Evolutionary conservation across 2,888 invertebrate species (phyloP), one percentile per base, ranked within the genome.

Genomic region (Baronia brevicornis): DNA sequence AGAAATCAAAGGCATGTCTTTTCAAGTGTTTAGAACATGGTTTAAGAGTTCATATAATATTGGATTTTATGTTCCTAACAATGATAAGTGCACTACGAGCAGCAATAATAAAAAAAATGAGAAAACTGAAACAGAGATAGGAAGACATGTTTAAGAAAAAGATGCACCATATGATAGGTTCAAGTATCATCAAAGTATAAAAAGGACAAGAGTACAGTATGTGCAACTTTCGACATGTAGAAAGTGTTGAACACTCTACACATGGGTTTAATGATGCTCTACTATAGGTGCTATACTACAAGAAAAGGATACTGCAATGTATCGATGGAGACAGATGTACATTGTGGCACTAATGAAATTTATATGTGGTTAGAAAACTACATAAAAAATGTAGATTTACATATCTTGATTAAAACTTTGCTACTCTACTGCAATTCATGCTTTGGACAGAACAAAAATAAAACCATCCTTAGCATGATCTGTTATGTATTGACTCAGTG

Each of bases 351-450:
- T n/a, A 36, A 40, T 37, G 50, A 51, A 39, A 41, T 52, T 30
- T 48, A 44, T 4, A 39, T 41, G 13, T 45, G 46, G 31, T 21
- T 54, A 29, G 36, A 41, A 11, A 42, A 44, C 22, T 52, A 44
- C 23, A 11, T 54, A 10, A 32, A 46, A 42, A 25, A 22, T 6
- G 20, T 18, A 1, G 18, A 19, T 19, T n/a, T 3, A 19, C 12
- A 10, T 4, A n/a, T 11, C 3, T 10, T 7, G 6, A 11, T 2
- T 2, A 19, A 26, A 20, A 5, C 17, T 30, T 5, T 30, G 6
- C 4, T 30, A n/a, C 21, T 34, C 2, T 34, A 34, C 11, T 22
- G 15, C 4, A 24, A 34, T 10, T 19, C 24, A 4, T 28, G 35
- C 10, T 6, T 7, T 2, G 27, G 31, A 3, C 26, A 27, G n/a